These are phyloP conservation scores for Ophion slaviceki DNA, from an alignment of 2,888 invertebrate genomes.

Conservation along the genomic window DNA sequence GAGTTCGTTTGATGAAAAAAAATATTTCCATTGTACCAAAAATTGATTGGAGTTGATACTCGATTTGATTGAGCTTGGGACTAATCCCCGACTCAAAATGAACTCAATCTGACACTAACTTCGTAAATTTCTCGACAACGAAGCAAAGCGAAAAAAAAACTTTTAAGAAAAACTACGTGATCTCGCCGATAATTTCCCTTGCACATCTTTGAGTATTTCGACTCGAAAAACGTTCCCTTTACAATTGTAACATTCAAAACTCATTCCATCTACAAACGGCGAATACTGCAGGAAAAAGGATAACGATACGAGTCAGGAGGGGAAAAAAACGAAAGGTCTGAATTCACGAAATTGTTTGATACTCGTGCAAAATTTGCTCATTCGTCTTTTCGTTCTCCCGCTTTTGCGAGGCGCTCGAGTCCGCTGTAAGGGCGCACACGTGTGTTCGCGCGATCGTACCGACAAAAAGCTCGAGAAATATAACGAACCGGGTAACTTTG, in stretches of 20 bases:
- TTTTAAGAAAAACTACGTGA: neutral
- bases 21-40: neutral
- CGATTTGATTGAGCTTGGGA: neutral
- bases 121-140: neutral
- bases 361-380: neutral
- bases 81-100: neutral
- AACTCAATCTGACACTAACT: neutral
- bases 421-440: neutral
- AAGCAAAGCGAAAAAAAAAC: neutral
- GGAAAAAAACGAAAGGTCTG: neutral
- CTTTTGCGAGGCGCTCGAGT: neutral
- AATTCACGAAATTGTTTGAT: neutral
- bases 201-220: neutral
- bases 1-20: too few relatives aligned
- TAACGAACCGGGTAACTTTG: conserved; percentile 48
- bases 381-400: neutral
- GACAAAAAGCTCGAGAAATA: conserved; percentile 21
- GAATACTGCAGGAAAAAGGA: neutral
- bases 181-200: neutral
- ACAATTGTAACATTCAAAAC: neutral
- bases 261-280: neutral
- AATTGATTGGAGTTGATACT: neutral
- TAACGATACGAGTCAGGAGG: neutral
- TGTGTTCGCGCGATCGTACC: conserved; percentile 8
- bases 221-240: neutral